These are phyloP conservation scores for Hemicordylus capensis DNA, from an alignment of 2,113 vertebrate genomes.

Conservation along the genomic window DNA sequence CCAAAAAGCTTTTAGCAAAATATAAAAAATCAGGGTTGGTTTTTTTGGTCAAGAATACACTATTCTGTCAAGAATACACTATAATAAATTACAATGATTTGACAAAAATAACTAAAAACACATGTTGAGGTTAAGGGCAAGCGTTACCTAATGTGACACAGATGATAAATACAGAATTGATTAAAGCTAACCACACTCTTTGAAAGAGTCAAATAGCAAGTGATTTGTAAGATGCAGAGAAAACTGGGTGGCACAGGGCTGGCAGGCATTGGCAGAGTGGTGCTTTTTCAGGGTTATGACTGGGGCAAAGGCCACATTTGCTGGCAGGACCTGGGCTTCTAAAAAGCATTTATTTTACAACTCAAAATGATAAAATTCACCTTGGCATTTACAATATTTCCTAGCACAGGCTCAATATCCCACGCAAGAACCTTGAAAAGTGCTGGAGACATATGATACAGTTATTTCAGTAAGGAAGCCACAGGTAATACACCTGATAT, in stretches of 20 bases:
- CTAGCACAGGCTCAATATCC: background rate
- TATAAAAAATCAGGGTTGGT: background rate
- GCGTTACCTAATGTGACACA: slow-evolving; percentile 57
- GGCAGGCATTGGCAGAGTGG: background rate
- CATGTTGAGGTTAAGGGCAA: slow-evolving; percentile 58
- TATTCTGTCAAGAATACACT: slow-evolving; percentile 23
- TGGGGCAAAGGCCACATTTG: background rate
- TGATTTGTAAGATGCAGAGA: slow-evolving; percentile 8
- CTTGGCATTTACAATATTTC: background rate
- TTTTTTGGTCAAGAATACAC: background rate
- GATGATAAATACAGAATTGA: slow-evolving; percentile 32
- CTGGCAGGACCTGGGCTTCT: too few relatives aligned
- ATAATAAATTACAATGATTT: slow-evolving; percentile 63
- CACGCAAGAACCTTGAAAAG: background rate
- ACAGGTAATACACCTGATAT: background rate
- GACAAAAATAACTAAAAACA: slow-evolving; percentile 71
- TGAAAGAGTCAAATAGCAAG: slow-evolving; percentile 18
- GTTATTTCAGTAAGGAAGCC: background rate
- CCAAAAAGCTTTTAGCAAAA: slow-evolving; percentile 22
- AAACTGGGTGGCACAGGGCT: background rate
- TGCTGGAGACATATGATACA: background rate
- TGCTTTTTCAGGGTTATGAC: background rate
- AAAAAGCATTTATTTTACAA: background rate
- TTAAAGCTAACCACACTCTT: slow-evolving; percentile 50
- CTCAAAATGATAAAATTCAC: background rate